Conservation (phyloP, 2,797 vertebrate species). For the Gymnocypris eckloni region DNA sequence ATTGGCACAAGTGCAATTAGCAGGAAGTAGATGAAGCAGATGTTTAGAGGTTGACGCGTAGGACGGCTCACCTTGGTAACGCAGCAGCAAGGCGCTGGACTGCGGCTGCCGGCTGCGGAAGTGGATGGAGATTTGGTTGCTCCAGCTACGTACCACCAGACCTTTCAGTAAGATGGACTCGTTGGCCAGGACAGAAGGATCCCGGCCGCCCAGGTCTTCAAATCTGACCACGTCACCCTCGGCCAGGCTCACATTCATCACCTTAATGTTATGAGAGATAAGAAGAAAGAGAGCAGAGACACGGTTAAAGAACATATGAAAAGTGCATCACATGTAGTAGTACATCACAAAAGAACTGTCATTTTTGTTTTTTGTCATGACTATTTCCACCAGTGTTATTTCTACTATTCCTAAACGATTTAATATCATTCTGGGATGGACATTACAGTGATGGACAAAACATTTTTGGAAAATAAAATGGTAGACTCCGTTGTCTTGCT, state of each 20-base stretch:
- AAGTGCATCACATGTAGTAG: not conserved
- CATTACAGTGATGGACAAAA: not conserved
- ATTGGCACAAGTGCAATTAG: not conserved
- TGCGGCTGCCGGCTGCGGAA: conserved; percentile 81
- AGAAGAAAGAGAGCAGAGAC: conserved; percentile 1
- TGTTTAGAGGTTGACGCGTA: conserved; percentile 3
- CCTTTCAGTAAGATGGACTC: conserved; percentile 90
- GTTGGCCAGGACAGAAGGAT: conserved; percentile 87
- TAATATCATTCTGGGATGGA: not conserved
- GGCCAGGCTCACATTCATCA: conserved; percentile 89
- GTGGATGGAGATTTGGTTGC: conserved; percentile 87
- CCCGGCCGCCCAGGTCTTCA: conserved; percentile 81
- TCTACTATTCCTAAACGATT: not conserved
- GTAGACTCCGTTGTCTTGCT: not conserved
- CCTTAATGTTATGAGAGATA: conserved; percentile 72
- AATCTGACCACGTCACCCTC: conserved; percentile 86
- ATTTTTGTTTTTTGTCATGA: not conserved
- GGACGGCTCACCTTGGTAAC: conserved; percentile 85
- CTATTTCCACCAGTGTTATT: not conserved
- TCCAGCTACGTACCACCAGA: conserved; percentile 90
- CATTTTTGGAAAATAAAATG: not conserved
- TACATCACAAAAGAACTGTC: not conserved
- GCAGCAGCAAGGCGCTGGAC: conserved; percentile 83
- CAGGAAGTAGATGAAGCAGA: conserved; percentile 10
- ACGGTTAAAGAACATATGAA: conserved; percentile 31